These are phyloP conservation scores for Litoditis marina DNA, from an alignment of 2,888 invertebrate genomes.

Conservation along the genomic window DNA sequence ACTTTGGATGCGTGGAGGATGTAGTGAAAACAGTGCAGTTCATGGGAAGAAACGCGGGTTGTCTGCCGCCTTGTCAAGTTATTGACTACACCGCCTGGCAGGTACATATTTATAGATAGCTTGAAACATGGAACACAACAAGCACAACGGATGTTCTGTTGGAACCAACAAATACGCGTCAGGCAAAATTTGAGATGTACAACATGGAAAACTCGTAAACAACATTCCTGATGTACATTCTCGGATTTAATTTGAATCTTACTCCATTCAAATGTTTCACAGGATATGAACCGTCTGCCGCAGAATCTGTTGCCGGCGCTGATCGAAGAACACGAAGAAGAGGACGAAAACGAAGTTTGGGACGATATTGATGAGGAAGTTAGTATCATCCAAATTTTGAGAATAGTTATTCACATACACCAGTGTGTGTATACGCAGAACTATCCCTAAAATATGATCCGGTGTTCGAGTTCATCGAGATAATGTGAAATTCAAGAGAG, in stretches of 20 bases:
- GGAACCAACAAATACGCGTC: background rate
- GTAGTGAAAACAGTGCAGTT: slow-evolving; percentile 37
- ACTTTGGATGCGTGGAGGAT: slow-evolving; percentile 55
- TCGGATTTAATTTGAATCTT: no score
- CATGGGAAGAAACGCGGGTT: slow-evolving; percentile 36
- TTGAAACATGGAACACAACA: no score
- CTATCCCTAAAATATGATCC: background rate
- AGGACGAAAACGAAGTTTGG: slow-evolving; percentile 52
- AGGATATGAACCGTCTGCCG: slow-evolving; percentile 58
- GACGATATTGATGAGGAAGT: slow-evolving; percentile 49
- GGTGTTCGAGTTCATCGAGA: no score
- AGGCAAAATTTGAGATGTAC: no score
- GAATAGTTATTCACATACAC: no score
- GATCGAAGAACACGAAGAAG: slow-evolving; percentile 52
- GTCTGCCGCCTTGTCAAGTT: slow-evolving; percentile 54
- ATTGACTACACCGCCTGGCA: slow-evolving; percentile 61
- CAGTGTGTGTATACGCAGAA: background rate
- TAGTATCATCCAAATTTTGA: no score
- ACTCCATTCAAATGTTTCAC: no score
- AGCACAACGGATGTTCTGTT: background rate
- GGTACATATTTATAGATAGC: slow-evolving; percentile 13
- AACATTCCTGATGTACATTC: no score
- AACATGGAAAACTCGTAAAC: no score
- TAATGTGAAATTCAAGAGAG: no score
- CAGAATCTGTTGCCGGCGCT: slow-evolving; percentile 56